Evolutionary conservation across 2,113 vertebrate species (phyloP).

Genomic region (Xenopus laevis): DNA sequence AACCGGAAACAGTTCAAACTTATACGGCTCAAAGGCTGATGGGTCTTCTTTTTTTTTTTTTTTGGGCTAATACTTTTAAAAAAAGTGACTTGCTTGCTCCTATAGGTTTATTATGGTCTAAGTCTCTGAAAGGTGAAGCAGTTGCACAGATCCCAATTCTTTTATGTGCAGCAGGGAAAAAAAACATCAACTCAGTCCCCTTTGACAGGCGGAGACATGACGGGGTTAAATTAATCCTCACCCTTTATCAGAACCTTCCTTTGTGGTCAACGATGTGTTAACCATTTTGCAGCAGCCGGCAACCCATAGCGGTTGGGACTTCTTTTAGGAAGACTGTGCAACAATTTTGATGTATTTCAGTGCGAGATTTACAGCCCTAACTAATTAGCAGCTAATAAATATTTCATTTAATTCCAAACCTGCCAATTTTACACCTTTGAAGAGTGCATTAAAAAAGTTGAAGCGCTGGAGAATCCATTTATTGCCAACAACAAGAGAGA

Average conservation of each 20-base stretch:
- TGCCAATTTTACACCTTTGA: conserved; percentile 11
- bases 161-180: too few species aligned
- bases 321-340: too few species aligned
- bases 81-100: conserved; percentile 60
- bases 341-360: too few species aligned
- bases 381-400: conserved; percentile 27
- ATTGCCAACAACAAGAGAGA: conserved; percentile 5
- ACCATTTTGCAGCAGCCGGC: too few species aligned
- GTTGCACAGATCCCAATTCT: too few species aligned
- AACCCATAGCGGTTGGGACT: too few species aligned
- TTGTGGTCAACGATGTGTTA: too few species aligned
- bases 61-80: conserved; percentile 57
- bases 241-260: conserved; percentile 40
- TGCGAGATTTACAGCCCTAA: background rate
- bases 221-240: too few species aligned
- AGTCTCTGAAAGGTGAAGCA: conserved; percentile 61
- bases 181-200: too few species aligned
- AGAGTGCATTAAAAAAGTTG: conserved; percentile 15
- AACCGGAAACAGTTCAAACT: conserved; percentile 67
- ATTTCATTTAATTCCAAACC: conserved; percentile 5
- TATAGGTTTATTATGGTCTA: conserved; percentile 70
- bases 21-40: conserved; percentile 52
- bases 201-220: too few species aligned
- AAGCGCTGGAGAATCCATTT: conserved; percentile 12
- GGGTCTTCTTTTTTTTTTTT: too few species aligned